Evolutionary conservation across 2,888 invertebrate species (phyloP), one percentile per base, ranked within the genome.

Genomic region (Scelioninae gen. 2): DNA sequence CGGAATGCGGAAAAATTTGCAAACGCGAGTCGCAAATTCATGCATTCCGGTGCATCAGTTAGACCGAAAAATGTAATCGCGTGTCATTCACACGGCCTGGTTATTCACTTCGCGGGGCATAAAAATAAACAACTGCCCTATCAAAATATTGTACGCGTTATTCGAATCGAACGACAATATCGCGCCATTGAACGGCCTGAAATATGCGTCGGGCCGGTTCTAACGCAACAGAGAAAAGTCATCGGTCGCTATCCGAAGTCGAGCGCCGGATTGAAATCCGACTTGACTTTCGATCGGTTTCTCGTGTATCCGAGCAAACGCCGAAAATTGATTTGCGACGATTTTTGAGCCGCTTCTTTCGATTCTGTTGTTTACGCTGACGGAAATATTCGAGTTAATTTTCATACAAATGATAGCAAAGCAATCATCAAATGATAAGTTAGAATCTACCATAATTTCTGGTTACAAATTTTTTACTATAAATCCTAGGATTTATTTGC

Each of bases 271-370:
- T 65, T 63, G 65, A 64, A 72, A 63, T 67, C 52, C 73, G 57
- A 53, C 65, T 73, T 57, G 52, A 61, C 35, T 73, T 73, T 69
- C 69, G 55, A 41, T 39, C 13, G 22, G 60, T 65, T 69, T 58
- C 64, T 57, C 52, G 46, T 33, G 50, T 73, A 58, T 35, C 41
- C 50, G 60, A 28, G 41, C 33, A 41, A 71, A 71, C 39, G 52
- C 7, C 31, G 31, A 31, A 31, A 39, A 50, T 10, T 67, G 52
- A 73, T 69, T 68, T 61, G 65, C 68, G 61, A 58, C 39, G 50
- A 74, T 60, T 68, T 71, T 55, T 43, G 37, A 70, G 70, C 63
- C 48, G 48, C 70, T 75, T 63, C 73, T 70, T 67, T 70, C 10
- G 41, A 55, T 31, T 55, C 16, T n/a, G 41, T n/a, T n/a, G n/a